Conservation (phyloP, 2,888 invertebrate genomes). For the Unio delphinus region DNA sequence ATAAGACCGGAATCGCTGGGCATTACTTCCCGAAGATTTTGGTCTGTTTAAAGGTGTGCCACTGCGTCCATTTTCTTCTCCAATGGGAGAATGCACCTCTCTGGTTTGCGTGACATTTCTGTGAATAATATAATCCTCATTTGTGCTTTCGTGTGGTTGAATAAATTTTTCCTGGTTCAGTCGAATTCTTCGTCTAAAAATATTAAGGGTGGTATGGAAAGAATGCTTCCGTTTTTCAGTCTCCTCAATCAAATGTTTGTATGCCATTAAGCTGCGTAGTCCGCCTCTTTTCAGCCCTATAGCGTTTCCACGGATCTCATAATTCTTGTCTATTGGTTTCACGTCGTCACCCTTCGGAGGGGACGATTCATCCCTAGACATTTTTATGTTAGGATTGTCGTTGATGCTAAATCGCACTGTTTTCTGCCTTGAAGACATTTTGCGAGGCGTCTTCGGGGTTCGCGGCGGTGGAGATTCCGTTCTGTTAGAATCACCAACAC, state of each 20-base stretch:
- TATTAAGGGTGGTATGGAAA: conserved; percentile 27
- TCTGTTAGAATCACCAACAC: too few relatives aligned
- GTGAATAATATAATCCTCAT: conserved; percentile 35
- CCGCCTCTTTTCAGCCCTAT: conserved; percentile 32
- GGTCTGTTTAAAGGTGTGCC: conserved; percentile 11
- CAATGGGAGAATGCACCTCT: conserved; percentile 11
- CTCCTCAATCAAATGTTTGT: conserved; percentile 30
- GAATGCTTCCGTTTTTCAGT: conserved; percentile 30
- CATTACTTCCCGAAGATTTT: conserved; percentile 20
- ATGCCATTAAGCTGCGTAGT: conserved; percentile 23
- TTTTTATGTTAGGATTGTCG: too few relatives aligned
- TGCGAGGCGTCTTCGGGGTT: too few relatives aligned
- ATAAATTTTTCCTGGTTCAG: conserved; percentile 36
- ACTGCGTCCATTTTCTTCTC: conserved; percentile 8
- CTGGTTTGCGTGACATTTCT: conserved; percentile 16
- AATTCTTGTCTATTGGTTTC: conserved; percentile 12
- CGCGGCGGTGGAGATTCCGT: too few relatives aligned
- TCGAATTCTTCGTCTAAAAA: conserved; percentile 32
- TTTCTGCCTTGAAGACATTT: too few relatives aligned
- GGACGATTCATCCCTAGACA: too few relatives aligned
- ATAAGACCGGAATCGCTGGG: conserved; percentile 27
- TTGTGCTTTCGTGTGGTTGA: conserved; percentile 31
- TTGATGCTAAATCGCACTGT: too few relatives aligned
- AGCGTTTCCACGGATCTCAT: conserved; percentile 46
- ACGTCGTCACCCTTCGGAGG: too few relatives aligned